Percentiles rank a stretch among this genome's conserved stretches.
These are phyloP conservation scores for Lycophotia porphyrea DNA, from an alignment of 2,888 invertebrate genomes.

Conservation along the genomic window DNA sequence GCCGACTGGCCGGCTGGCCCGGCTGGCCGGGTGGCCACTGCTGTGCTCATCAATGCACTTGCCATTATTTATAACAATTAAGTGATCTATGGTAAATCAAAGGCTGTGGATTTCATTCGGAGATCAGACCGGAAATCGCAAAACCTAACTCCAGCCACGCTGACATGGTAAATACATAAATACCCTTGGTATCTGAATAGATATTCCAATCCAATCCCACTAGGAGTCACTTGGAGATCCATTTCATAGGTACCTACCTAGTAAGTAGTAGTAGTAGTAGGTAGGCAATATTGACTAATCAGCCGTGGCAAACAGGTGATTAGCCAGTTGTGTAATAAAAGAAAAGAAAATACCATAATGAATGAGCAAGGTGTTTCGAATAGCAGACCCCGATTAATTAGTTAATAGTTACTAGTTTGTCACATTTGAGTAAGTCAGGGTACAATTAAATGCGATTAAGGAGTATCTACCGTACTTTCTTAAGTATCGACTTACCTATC, in stretches of 20 bases:
- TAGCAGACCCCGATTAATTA: conserved; percentile 5
- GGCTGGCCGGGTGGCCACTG: background rate
- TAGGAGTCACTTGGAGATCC: background rate
- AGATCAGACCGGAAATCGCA: background rate
- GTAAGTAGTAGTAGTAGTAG: no score
- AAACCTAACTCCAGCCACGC: background rate
- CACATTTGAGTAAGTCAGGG: background rate
- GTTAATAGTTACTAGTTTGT: background rate
- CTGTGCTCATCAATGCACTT: background rate
- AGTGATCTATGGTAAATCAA: background rate
- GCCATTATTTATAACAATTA: background rate
- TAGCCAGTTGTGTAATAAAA: background rate
- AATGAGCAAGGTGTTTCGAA: background rate
- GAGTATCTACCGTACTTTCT: background rate
- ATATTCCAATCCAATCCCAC: background rate
- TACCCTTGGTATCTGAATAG: no score
- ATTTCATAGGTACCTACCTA: background rate
- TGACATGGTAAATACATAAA: background rate
- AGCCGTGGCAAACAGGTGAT: background rate
- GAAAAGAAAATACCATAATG: background rate
- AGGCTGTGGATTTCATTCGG: background rate
- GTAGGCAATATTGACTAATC: background rate
- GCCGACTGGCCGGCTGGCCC: no score
- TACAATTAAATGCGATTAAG: background rate
- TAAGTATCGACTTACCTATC: background rate